Base-by-base conservation (phyloP, 2,888 invertebrate genomes). In the Spisula solida region DNA sequence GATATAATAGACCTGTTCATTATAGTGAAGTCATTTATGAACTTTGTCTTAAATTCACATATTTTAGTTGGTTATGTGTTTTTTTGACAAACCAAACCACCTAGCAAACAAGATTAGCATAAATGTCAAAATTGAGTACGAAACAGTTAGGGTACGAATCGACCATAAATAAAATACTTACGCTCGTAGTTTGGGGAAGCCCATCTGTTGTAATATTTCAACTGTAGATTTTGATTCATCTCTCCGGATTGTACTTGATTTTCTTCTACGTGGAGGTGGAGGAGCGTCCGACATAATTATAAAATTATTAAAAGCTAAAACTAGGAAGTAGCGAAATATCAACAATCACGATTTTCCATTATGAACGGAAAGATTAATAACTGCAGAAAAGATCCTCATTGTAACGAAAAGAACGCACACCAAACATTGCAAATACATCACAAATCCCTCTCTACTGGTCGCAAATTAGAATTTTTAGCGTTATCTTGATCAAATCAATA, bases 101-200 rank as follows among this genome's bases (percentile, higher is more conserved):
- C 51, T 16, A 12, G 1, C 4, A 51, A 1, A 51, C 12, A 12
- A 51, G 16, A 51, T 34, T 31, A 34, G 8, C 34, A 78, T 34
- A 34, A 34, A 78, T 41, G 34, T 10, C 34, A 25, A 20, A n/a
- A 20, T 34, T 34, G 8, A 34, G 47, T 48, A n/a, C 51, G 80
- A 51, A 48, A n/a, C 47, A 80, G 6, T 80, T 25, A 18, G 48
- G 47, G 51, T 20, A 41, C 75, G 56, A 51, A 84, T 84, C 48
- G 47, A 0, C 25, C 34, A 16, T 18, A 56, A 31, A 55, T 75
- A 75, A 79, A 55, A 79, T 25, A 98, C 98, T 98, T 97, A 99
- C 98, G 98, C 98, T 97, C 98, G 97, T 95, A 98, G 98, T 97
- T 98, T 98, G 6, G 98, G 98, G 97, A 99, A 98, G 56, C 99